These are phyloP conservation scores for Hedychridium roseum DNA, from an alignment of 2,888 invertebrate species.

Conservation along the genomic window DNA sequence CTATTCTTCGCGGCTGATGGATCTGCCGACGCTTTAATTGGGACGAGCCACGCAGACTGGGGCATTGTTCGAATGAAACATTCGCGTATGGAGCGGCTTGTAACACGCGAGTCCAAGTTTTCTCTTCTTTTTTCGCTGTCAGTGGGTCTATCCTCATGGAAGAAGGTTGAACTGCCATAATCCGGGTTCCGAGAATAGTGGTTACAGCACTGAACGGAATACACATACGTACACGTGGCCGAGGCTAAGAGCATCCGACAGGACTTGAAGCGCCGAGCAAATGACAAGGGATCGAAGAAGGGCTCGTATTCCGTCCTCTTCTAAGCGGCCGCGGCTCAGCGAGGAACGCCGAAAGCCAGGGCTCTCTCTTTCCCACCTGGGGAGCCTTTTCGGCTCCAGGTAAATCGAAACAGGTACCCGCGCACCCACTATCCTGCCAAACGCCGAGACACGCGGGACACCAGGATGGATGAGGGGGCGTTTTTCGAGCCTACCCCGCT, in stretches of 20 bases:
- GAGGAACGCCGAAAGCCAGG: slow-evolving; percentile 4
- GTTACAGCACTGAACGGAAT: too few relatives aligned
- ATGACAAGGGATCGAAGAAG: slow-evolving; percentile 38
- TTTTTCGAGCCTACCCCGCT: slow-evolving; percentile 32
- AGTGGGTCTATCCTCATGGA: too few relatives aligned
- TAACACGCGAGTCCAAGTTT: too few relatives aligned
- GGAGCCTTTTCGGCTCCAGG: slow-evolving; percentile 25
- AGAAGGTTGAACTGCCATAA: too few relatives aligned
- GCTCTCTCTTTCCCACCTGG: not conserved
- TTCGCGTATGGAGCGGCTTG: too few relatives aligned
- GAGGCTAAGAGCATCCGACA: too few relatives aligned
- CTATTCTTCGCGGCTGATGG: slow-evolving; percentile 48
- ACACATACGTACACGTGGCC: too few relatives aligned
- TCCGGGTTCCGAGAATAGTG: too few relatives aligned
- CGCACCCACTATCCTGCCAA: too few relatives aligned
- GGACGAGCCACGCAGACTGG: slow-evolving; percentile 41
- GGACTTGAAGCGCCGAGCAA: slow-evolving; percentile 32
- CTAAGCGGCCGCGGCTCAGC: too few relatives aligned
- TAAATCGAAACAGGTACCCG: slow-evolving; percentile 41
- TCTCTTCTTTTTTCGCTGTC: too few relatives aligned
- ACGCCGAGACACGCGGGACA: slow-evolving; percentile 15
- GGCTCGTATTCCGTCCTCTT: slow-evolving; percentile 21
- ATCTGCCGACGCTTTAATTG: slow-evolving; percentile 34
- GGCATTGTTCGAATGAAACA: slow-evolving; percentile 39
- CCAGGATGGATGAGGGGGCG: slow-evolving; percentile 33